Evolutionary conservation across 2,797 vertebrate species (phyloP).

Genomic region (Lateolabrax maculatus): DNA sequence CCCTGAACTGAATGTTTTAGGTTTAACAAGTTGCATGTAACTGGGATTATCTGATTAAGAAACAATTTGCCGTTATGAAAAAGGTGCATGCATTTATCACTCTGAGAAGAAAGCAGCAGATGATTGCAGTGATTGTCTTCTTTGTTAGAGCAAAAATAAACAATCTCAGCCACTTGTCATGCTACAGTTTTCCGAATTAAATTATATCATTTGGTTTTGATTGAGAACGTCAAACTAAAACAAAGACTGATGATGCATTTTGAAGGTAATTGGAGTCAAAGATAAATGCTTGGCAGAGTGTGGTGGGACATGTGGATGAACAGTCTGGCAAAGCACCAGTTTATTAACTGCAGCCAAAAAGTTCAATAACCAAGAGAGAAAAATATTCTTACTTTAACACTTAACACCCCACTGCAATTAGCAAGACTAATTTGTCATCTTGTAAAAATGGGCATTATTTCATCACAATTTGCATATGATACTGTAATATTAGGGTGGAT

Average conservation of each 20-base stretch:
- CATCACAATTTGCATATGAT: background rate
- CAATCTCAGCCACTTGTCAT: background rate
- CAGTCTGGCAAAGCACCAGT: slow-evolving; percentile 12
- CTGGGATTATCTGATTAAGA: slow-evolving; percentile 22
- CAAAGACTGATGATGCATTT: slow-evolving; percentile 44
- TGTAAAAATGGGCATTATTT: slow-evolving; percentile 6
- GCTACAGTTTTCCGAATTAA: slow-evolving; percentile 23
- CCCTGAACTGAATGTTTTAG: slow-evolving; percentile 6
- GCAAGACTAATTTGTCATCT: background rate
- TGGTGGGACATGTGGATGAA: slow-evolving; percentile 35
- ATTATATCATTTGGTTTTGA: slow-evolving; percentile 30
- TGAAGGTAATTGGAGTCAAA: slow-evolving; percentile 47
- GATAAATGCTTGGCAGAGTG: slow-evolving; percentile 25
- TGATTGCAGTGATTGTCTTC: slow-evolving; percentile 35
- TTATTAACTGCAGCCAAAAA: slow-evolving; percentile 35
- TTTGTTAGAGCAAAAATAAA: slow-evolving; percentile 30
- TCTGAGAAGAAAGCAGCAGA: slow-evolving; percentile 10
- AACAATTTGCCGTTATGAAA: slow-evolving; percentile 12
- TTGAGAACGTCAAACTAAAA: slow-evolving; percentile 25
- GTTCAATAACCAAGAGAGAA: slow-evolving; percentile 35
- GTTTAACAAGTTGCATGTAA: background rate
- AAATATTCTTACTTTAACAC: slow-evolving; percentile 18
- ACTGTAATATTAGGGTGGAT: background rate
- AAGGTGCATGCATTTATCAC: slow-evolving; percentile 4
- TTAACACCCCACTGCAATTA: background rate